A percentile compares a stretch with the other conserved stretches of the same genome.
Conservation (phyloP, 2,888 invertebrate genomes). For the Sylvicola fuscatus region DNA sequence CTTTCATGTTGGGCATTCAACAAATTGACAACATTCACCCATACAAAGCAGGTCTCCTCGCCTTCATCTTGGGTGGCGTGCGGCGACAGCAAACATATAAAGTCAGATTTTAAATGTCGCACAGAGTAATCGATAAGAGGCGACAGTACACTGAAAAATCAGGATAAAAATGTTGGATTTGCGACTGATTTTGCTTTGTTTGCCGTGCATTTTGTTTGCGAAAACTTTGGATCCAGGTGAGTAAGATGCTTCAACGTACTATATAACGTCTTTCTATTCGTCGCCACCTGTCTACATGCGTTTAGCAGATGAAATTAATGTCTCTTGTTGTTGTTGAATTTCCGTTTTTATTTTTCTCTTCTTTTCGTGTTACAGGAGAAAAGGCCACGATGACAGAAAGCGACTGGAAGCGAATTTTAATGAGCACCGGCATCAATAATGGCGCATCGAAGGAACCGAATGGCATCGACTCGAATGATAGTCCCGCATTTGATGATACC, state of each 20-base stretch:
- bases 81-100: too few relatives aligned
- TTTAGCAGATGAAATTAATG: neutral
- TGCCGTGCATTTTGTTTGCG: conserved; percentile 25
- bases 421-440: conserved; percentile 22
- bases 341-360: conserved; percentile 4
- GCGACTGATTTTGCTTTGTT: conserved; percentile 24
- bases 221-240: conserved; percentile 26
- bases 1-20: too few relatives aligned
- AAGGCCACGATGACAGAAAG: conserved; percentile 27
- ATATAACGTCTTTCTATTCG: too few relatives aligned
- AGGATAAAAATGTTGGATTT: conserved; percentile 21
- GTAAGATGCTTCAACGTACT: too few relatives aligned
- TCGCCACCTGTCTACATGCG: too few relatives aligned
- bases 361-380: conserved; percentile 19
- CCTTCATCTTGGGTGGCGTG: too few relatives aligned
- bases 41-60: too few relatives aligned
- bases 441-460: conserved; percentile 23
- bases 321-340: neutral
- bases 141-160: neutral
- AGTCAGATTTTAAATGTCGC: too few relatives aligned
- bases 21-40: too few relatives aligned
- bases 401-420: conserved; percentile 27
- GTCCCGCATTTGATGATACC: conserved; percentile 26
- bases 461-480: conserved; percentile 24
- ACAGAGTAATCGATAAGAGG: too few relatives aligned